These are phyloP conservation scores for Ageneiosus marmoratus DNA, from an alignment of 2,113 vertebrate genomes.

Conservation along the genomic window DNA sequence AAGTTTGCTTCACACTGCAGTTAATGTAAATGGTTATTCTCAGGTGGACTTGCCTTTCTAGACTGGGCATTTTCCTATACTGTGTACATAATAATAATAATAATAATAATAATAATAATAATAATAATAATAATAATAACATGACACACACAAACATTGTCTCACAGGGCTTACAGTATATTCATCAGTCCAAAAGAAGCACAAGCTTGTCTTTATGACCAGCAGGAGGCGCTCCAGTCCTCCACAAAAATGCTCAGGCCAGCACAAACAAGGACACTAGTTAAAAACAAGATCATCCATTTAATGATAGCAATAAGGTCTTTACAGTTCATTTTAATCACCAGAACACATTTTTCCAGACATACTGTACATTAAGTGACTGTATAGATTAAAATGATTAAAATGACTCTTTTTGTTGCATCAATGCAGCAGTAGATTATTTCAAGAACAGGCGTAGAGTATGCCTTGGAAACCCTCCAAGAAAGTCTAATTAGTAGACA, in stretches of 20 bases:
- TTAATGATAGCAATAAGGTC: too few relatives aligned
- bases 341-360: too few relatives aligned
- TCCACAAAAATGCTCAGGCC: background rate
- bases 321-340: too few relatives aligned
- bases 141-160: background rate
- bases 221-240: slow-evolving; percentile 20
- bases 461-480: too few relatives aligned
- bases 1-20: background rate
- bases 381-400: too few relatives aligned
- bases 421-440: too few relatives aligned
- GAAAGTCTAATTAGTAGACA: too few relatives aligned
- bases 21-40: background rate
- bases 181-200: background rate
- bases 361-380: too few relatives aligned
- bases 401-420: too few relatives aligned
- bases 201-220: background rate
- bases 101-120: background rate
- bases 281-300: background rate
- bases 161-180: background rate
- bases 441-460: too few relatives aligned
- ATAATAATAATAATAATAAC: background rate
- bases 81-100: background rate
- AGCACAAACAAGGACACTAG: background rate
- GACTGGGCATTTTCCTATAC: background rate
- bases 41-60: background rate